Conservation (phyloP, 2,888 invertebrate species). For the Metacarcinus magister region DNA sequence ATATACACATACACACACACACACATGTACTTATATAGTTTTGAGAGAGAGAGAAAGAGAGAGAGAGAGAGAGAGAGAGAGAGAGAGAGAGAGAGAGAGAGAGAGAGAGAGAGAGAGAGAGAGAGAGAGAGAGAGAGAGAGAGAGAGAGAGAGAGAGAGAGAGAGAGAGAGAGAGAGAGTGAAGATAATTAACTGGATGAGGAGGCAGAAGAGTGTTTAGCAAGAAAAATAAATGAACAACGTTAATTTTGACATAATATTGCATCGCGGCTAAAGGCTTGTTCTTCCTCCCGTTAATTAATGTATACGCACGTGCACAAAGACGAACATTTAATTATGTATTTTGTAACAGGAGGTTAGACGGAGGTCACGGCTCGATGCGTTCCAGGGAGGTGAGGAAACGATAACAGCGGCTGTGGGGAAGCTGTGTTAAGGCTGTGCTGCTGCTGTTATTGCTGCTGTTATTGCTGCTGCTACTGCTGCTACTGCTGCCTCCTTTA, state of each 20-base stretch:
- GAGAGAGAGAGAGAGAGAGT: not conserved
- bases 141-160: not conserved
- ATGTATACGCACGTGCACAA: not conserved
- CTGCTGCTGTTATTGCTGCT: not conserved
- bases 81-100: not conserved
- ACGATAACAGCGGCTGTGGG: too few relatives aligned
- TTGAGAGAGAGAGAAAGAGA: too few relatives aligned
- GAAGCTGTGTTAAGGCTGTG: not conserved
- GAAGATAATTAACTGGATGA: not conserved
- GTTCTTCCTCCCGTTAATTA: constrained; percentile 28
- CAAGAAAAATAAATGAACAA: not conserved
- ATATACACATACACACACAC: too few relatives aligned
- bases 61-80: too few relatives aligned
- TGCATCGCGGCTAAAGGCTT: not conserved
- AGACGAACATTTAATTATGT: not conserved
- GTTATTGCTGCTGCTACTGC: not conserved
- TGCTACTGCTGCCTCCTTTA: not conserved
- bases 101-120: not conserved
- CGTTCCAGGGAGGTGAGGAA: not conserved
- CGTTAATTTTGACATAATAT: not conserved
- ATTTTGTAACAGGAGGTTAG: constrained; percentile 9
- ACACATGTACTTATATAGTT: too few relatives aligned
- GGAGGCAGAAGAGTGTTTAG: not conserved
- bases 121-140: constrained; percentile 17
- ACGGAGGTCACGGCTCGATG: not conserved